Conservation (phyloP, 1,140 invertebrate genomes). For the Idris sp. region DNA sequence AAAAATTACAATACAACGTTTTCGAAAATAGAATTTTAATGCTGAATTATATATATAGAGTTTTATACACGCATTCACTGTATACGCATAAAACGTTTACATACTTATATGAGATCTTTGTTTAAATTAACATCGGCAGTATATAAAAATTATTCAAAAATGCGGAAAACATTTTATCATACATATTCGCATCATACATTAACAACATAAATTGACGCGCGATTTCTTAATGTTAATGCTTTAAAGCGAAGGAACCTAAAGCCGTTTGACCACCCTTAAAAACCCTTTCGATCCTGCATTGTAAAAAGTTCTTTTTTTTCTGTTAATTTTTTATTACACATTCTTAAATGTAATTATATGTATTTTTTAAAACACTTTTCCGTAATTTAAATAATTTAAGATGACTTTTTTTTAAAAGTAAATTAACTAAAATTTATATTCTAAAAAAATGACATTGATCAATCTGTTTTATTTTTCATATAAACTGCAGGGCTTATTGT, state of each 20-base stretch:
- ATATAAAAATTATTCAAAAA: slow-evolving; percentile 47
- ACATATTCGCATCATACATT: slow-evolving; percentile 23
- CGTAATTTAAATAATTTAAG: no score
- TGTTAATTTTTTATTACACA: no score
- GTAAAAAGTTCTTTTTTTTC: slow-evolving; percentile 13
- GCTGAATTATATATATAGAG: slow-evolving; percentile 15
- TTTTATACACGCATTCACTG: slow-evolving; percentile 40
- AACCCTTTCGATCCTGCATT: slow-evolving; percentile 13
- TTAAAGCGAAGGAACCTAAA: slow-evolving; percentile 61
- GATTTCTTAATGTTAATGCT: slow-evolving; percentile 55
- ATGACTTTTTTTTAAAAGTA: no score
- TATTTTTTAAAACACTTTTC: no score
- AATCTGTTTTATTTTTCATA: no score
- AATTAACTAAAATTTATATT: no score
- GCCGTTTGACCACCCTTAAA: slow-evolving; percentile 38
- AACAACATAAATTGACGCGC: slow-evolving; percentile 39
- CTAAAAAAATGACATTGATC: no score
- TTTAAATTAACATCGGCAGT: slow-evolving; percentile 46
- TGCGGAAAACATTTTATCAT: slow-evolving; percentile 27
- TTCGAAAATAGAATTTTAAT: slow-evolving; percentile 20
- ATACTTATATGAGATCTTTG: slow-evolving; percentile 47
- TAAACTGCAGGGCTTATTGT: no score
- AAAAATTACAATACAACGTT: slow-evolving; percentile 40
- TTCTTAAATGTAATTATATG: no score
- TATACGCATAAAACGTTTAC: slow-evolving; percentile 41